These are phyloP conservation scores for Cyanoderma ruficeps DNA, from an alignment of 2,113 vertebrate genomes.

Conservation along the genomic window DNA sequence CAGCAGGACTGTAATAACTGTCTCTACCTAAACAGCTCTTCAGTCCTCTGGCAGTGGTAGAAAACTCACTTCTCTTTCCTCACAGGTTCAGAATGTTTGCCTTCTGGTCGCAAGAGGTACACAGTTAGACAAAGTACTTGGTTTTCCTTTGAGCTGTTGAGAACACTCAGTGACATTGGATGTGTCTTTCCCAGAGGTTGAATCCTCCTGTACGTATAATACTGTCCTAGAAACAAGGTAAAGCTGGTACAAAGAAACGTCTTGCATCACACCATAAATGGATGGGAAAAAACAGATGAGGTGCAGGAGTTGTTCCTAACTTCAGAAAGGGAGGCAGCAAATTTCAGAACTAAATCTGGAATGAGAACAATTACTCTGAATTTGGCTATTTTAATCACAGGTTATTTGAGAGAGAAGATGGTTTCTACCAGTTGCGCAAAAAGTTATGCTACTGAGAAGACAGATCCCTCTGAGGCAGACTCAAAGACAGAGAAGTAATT, in stretches of 20 bases:
- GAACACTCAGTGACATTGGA: background rate
- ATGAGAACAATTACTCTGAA: background rate
- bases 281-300: background rate
- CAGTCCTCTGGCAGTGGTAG: background rate
- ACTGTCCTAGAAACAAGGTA: background rate
- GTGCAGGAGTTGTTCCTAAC: background rate
- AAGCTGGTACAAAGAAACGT: background rate
- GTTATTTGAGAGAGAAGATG: background rate
- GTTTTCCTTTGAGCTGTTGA: background rate
- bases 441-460: background rate
- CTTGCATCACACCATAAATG: background rate
- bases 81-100: background rate
- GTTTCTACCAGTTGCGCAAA: background rate
- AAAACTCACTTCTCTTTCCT: background rate
- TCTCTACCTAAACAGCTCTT: background rate
- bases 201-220: background rate
- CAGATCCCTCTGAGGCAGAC: background rate
- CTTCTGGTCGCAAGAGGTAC: background rate
- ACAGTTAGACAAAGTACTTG: background rate
- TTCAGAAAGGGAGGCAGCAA: background rate
- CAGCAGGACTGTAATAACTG: background rate
- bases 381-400: background rate
- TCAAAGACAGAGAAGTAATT: conserved; percentile 27
- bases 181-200: background rate
- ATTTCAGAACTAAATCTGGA: background rate